These are phyloP conservation scores for Nicator chloris DNA, from an alignment of 2,113 vertebrate species.

Conservation along the genomic window DNA sequence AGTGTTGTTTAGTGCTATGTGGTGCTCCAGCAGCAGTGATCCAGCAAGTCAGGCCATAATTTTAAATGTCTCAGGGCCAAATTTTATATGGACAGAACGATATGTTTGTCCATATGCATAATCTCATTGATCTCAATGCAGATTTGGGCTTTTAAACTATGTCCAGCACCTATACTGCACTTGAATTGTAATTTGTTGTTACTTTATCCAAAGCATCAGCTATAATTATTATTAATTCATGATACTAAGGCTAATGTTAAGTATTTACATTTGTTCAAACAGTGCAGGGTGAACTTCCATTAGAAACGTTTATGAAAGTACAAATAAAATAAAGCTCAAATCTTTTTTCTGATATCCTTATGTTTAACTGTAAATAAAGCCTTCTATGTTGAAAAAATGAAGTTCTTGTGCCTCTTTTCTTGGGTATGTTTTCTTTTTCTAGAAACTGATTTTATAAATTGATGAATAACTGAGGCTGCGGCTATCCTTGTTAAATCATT, in stretches of 20 bases:
- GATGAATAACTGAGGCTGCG: background rate
- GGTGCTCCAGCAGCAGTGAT: background rate
- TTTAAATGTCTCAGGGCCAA: slow-evolving; percentile 24
- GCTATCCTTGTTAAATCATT: background rate
- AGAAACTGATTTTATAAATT: background rate
- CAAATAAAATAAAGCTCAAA: background rate
- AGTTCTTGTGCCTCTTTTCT: background rate
- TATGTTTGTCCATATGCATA: background rate
- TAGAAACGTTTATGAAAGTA: background rate
- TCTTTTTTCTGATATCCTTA: background rate
- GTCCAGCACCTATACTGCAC: background rate
- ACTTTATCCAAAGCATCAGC: background rate
- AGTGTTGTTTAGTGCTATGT: background rate
- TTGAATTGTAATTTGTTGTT: background rate
- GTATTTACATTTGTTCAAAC: slow-evolving; percentile 12
- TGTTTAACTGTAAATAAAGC: slow-evolving; percentile 48
- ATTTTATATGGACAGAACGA: background rate
- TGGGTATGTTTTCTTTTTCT: background rate
- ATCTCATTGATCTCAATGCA: background rate
- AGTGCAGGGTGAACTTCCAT: background rate
- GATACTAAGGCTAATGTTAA: background rate
- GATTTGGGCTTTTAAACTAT: background rate
- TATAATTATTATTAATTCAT: background rate
- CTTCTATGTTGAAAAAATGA: background rate
- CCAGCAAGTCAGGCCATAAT: background rate